A percentile compares a stretch with the other conserved stretches of the same genome.
phyloP scores from a whole-genome alignment of 2,113 vertebrate genomes.

The Damaliscus lunatus region DNA sequence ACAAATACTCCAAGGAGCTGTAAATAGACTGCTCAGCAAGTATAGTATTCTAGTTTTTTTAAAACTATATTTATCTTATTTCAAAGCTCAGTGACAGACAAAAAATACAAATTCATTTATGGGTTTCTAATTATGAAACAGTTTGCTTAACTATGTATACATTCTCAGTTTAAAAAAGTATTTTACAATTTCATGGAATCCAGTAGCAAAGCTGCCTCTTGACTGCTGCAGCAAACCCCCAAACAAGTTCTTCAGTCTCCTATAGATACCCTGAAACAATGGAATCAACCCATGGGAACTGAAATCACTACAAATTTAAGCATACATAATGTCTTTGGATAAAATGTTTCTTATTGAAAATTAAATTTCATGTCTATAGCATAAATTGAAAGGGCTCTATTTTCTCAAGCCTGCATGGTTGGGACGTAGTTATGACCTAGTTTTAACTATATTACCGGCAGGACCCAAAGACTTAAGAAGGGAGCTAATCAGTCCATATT shows the following conservation, averaged over 20 bases:
- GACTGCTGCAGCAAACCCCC: not conserved
- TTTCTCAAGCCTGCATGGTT: not conserved
- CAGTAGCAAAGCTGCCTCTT: not conserved
- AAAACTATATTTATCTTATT: slow-evolving; percentile 25
- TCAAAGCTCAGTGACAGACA: not conserved
- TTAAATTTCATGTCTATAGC: slow-evolving; percentile 2
- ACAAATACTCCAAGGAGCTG: slow-evolving; percentile 10
- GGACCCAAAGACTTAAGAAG: not conserved
- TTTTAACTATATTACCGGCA: not conserved
- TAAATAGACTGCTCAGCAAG: slow-evolving; percentile 6
- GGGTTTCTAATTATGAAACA: slow-evolving; percentile 39
- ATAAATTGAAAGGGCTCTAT: not conserved
- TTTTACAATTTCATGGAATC: slow-evolving; percentile 29
- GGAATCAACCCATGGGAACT: not conserved
- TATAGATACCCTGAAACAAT: not conserved
- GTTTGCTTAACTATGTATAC: not conserved
- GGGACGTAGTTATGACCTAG: not conserved
- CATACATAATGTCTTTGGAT: not conserved
- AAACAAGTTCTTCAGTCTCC: not conserved
- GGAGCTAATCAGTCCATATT: not conserved
- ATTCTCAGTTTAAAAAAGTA: slow-evolving; percentile 10
- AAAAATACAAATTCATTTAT: slow-evolving; percentile 25
- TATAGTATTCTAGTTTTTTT: not conserved
- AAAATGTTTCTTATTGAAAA: not conserved
- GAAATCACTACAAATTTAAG: not conserved